Evolutionary conservation across 2,888 invertebrate species (phyloP).

Genomic region (Meliscaeva auricollis): DNA sequence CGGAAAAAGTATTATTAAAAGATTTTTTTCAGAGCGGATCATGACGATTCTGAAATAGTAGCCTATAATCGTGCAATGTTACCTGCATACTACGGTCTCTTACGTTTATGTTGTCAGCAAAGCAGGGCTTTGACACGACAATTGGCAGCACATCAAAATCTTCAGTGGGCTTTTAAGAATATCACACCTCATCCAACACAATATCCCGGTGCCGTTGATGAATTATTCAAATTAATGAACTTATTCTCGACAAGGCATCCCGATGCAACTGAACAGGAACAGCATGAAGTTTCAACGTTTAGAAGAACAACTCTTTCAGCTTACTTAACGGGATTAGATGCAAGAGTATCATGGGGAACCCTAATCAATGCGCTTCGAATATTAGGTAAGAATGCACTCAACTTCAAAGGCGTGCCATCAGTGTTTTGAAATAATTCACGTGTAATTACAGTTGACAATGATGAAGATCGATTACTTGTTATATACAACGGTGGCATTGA

Average conservation of each 20-base stretch:
- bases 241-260: conserved; percentile 94
- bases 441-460: conserved; percentile 88
- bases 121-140: conserved; percentile 93
- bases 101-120: conserved; percentile 95
- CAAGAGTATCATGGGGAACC: conserved; percentile 97
- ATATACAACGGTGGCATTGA: conserved; percentile 95
- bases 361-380: conserved; percentile 95
- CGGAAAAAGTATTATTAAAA: too few relatives aligned
- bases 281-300: conserved; percentile 93
- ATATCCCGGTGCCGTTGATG: conserved; percentile 96
- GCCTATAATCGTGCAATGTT: conserved; percentile 97
- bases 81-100: conserved; percentile 95
- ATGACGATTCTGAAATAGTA: conserved; percentile 97
- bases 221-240: conserved; percentile 95
- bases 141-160: conserved; percentile 96
- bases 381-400: conserved; percentile 83
- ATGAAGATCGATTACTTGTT: conserved; percentile 94
- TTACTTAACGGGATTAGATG: conserved; percentile 95
- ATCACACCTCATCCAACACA: conserved; percentile 98
- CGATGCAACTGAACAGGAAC: conserved; percentile 90
- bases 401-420: neutral
- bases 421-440: neutral
- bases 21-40: conserved; percentile 91
- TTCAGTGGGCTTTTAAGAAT: conserved; percentile 98
- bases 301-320: conserved; percentile 93